Conservation (phyloP, 1,140 invertebrate species). For the Temnothorax nylanderi region DNA sequence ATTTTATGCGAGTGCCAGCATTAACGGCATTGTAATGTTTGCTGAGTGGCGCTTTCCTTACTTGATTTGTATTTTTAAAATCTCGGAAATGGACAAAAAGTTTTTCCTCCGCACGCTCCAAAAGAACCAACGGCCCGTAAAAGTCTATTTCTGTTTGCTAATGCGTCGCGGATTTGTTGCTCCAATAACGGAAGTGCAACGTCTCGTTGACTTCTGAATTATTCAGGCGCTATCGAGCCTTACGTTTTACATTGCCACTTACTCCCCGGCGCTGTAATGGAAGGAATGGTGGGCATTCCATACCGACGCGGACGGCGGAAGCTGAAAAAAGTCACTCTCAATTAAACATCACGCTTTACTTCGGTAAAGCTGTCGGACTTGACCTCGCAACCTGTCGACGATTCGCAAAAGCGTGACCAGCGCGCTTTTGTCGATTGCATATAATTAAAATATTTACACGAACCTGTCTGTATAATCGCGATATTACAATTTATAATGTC, state of each 20-base stretch:
- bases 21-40: not conserved
- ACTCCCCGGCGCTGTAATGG: constrained; percentile 23
- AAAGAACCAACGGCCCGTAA: constrained; percentile 38
- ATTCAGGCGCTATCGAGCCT: constrained; percentile 45
- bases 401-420: not conserved
- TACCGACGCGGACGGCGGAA: not conserved
- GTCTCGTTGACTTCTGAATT: constrained; percentile 52
- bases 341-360: constrained; percentile 15
- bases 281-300: constrained; percentile 5
- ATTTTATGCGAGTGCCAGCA: not conserved
- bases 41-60: not conserved
- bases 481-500: constrained; percentile 58
- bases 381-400: constrained; percentile 3
- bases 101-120: not conserved
- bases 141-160: constrained; percentile 54
- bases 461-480: constrained; percentile 38
- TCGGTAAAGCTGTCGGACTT: not conserved
- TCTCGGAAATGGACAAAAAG: not conserved
- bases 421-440: not conserved
- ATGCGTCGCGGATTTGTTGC: constrained; percentile 48
- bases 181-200: constrained; percentile 55
- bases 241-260: constrained; percentile 52
- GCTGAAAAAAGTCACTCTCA: constrained; percentile 12
- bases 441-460: constrained; percentile 46
- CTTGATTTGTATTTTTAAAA: constrained; percentile 9